Evolutionary conservation across 2,113 vertebrate genomes (phyloP), one percentile per base, ranked within the genome.

Genomic region (Pluvianellus socialis): DNA sequence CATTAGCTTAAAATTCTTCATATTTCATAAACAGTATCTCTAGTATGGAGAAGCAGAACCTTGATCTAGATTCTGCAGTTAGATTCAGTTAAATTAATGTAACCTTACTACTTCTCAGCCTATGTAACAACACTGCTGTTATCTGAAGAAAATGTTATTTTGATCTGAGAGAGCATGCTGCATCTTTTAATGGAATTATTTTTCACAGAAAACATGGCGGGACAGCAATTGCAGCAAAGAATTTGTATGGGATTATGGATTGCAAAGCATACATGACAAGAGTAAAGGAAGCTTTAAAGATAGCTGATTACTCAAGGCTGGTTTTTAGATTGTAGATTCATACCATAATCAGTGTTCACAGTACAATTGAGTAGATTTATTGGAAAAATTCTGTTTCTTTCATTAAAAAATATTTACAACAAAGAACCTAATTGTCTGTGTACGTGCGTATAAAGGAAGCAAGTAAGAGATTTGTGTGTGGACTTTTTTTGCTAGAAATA

Each of bases 21-120:
- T 91, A 92, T 89, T 96, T 97, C 91, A 91, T 38, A 73, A 88
- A 72, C 49, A 88, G 52, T 88, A 94, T 84, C 38, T 73, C 71
- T 88, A 92, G 61, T 32, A 79, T 83, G 62, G 27, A 83, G 30
- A 26, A 91, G 16, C 38, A 75, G 35, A 85, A 86, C 83, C 59
- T 94, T 93, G 55, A 73, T 94, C 68, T 90, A 88, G n/a, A 88
- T 79, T 92, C 44, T 85, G 30, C 38, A 73, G 65, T 71, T 90
- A 85, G 50, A 63, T 81, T 63, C 50, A 42, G 28, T 91, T 93
- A 87, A 93, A 93, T 91, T 84, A 38, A 50, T 61, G 44, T 52
- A 88, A 33, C 9, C 4, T 75, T 79, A 40, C 44, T 87, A 2
- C 30, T 75, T 82, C 24, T 86, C 42, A 90, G 65, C 23, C 74